Conservation (phyloP, 2,888 invertebrate genomes). For the Protonemura montana region DNA sequence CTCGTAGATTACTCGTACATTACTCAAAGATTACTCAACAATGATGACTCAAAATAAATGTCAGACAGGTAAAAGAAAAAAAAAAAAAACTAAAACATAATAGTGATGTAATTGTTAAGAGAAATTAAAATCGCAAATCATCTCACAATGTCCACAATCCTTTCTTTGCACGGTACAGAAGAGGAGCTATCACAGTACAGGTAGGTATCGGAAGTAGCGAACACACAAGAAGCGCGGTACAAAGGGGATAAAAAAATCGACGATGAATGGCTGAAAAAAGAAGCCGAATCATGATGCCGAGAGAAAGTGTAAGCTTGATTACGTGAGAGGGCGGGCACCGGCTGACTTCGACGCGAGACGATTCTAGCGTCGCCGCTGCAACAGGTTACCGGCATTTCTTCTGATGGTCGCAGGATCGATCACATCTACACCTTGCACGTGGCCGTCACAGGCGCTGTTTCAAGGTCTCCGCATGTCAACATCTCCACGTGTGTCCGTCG, state of each 20-base stretch:
- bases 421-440: constrained; percentile 1
- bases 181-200: not conserved
- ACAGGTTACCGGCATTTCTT: constrained; percentile 32
- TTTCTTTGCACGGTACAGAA: not conserved
- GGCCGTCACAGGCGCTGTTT: not conserved
- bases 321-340: constrained; percentile 20
- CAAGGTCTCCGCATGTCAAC: not conserved
- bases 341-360: not conserved
- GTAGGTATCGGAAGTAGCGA: not conserved
- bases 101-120: not conserved
- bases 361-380: not conserved
- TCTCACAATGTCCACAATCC: not conserved
- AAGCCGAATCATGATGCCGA: constrained; percentile 29
- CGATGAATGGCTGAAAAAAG: constrained; percentile 2
- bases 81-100: not conserved
- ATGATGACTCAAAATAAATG: not conserved
- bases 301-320: constrained; percentile 19
- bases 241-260: not conserved
- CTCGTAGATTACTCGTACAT: too few species aligned
- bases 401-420: not conserved
- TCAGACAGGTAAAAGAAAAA: not conserved
- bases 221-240: not conserved
- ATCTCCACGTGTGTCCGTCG: not conserved
- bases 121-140: not conserved
- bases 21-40: too few species aligned